Percentiles rank a stretch among this genome's conserved stretches.
phyloP scores from a whole-genome alignment of 2,113 vertebrate species.

The Oncorhynchus keta region DNA sequence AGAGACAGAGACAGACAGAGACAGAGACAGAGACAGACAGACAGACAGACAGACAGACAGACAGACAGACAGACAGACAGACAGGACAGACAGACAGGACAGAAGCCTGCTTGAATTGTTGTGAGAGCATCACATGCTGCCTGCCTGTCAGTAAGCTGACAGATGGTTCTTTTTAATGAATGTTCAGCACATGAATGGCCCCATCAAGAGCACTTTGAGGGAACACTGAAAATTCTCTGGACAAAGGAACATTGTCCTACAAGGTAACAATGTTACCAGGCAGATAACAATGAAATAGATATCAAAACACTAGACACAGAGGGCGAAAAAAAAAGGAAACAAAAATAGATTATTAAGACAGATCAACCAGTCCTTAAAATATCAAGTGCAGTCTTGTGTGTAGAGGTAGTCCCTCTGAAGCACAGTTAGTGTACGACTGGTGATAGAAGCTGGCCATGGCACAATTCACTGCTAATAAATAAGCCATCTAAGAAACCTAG shows the following conservation, averaged over 20 bases:
- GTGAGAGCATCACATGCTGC: conserved; percentile 55
- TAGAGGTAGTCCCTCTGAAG: background rate
- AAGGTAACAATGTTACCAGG: conserved; percentile 50
- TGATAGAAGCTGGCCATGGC: conserved; percentile 18
- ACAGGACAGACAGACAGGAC: background rate
- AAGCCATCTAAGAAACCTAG: conserved; percentile 18
- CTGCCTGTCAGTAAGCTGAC: conserved; percentile 66
- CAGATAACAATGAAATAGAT: conserved; percentile 51
- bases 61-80: no score
- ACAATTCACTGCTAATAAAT: conserved; percentile 9
- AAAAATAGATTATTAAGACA: conserved; percentile 32
- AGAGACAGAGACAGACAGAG: conserved; percentile 16
- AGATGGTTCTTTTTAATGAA: conserved; percentile 82
- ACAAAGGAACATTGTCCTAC: no score
- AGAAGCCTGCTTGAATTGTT: conserved; percentile 64
- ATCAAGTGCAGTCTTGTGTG: conserved; percentile 21
- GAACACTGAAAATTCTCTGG: conserved; percentile 63
- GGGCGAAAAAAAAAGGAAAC: conserved; percentile 39
- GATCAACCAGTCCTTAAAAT: conserved; percentile 14
- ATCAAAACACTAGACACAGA: conserved; percentile 45
- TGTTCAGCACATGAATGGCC: conserved; percentile 74
- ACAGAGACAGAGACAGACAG: no score
- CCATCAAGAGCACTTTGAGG: conserved; percentile 77
- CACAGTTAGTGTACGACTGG: background rate
- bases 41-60: no score